phyloP scores from a whole-genome alignment of 2,797 vertebrate species.

The Rhincodon typus region DNA sequence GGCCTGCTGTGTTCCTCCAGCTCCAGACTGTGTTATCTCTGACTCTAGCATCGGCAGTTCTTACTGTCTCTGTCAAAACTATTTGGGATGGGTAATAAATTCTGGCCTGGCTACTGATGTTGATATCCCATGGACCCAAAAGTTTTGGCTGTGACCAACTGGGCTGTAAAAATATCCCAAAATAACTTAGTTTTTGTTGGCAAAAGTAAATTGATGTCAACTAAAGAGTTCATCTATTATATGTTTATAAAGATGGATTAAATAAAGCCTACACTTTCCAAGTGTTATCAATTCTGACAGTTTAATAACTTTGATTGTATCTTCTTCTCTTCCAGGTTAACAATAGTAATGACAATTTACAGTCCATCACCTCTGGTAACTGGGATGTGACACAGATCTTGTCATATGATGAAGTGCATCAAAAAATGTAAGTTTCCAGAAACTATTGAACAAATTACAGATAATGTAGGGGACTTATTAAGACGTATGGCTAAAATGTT shows the following conservation, averaged over 20 bases:
- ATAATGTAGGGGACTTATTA: not conserved
- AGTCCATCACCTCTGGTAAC: conserved; percentile 88
- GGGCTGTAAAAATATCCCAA: not conserved
- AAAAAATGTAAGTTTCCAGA: conserved; percentile 78
- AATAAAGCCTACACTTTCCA: not conserved
- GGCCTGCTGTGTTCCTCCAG: too few relatives aligned
- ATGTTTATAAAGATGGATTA: not conserved
- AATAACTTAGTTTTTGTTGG: not conserved
- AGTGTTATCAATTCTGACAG: not conserved
- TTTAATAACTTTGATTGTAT: not conserved
- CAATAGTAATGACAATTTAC: conserved; percentile 79
- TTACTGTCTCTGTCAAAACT: too few relatives aligned
- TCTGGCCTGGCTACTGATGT: too few relatives aligned
- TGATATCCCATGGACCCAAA: not conserved
- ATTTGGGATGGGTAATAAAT: too few relatives aligned
- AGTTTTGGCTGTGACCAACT: not conserved
- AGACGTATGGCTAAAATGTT: not conserved
- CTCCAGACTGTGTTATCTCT: too few relatives aligned
- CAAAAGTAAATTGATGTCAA: not conserved
- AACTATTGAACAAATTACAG: not conserved
- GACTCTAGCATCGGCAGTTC: too few relatives aligned
- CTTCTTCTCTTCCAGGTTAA: conserved; percentile 68
- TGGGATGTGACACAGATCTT: conserved; percentile 94
- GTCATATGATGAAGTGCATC: conserved; percentile 74
- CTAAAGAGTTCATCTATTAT: rapidly evolving